phyloP scores from a whole-genome alignment of 2,113 vertebrate genomes.

The Pituophis catenifer region DNA sequence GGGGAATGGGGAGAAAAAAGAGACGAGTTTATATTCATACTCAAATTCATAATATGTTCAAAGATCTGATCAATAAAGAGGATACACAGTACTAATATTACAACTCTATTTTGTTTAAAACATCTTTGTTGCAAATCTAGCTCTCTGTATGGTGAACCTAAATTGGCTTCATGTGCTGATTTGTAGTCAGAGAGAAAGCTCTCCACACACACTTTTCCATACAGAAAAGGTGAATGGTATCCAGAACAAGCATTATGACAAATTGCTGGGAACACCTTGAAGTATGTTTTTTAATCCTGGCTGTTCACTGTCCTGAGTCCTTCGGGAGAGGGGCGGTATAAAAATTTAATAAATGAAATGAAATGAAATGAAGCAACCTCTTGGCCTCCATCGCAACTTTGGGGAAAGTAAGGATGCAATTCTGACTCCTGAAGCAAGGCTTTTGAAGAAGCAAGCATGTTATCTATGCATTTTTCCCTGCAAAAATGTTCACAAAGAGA shows the following conservation, averaged over 20 bases:
- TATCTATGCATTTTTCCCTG: not conserved
- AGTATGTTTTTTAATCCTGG: too few relatives aligned
- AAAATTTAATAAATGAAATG: too few relatives aligned
- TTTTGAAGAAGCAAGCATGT: not conserved
- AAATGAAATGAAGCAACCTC: not conserved
- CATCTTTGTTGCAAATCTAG: not conserved
- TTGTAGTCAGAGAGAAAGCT: not conserved
- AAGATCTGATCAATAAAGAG: not conserved
- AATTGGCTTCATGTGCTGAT: not conserved
- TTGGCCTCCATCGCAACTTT: not conserved
- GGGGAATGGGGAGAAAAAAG: not conserved
- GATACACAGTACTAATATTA: not conserved
- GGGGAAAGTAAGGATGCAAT: not conserved
- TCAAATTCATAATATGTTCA: not conserved
- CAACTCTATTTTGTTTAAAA: not conserved
- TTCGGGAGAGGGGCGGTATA: too few relatives aligned
- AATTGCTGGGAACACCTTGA: not conserved
- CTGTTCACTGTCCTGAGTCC: too few relatives aligned
- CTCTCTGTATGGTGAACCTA: not conserved
- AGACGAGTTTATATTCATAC: not conserved
- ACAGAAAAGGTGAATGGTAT: not conserved
- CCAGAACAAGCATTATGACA: not conserved
- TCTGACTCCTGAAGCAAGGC: not conserved
- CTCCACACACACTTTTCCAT: not conserved
- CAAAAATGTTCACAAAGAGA: not conserved